A percentile compares a stretch with the other conserved stretches of the same genome.
These are phyloP conservation scores for Cheilosia impressa DNA, from an alignment of 2,888 invertebrate genomes.

Conservation along the genomic window DNA sequence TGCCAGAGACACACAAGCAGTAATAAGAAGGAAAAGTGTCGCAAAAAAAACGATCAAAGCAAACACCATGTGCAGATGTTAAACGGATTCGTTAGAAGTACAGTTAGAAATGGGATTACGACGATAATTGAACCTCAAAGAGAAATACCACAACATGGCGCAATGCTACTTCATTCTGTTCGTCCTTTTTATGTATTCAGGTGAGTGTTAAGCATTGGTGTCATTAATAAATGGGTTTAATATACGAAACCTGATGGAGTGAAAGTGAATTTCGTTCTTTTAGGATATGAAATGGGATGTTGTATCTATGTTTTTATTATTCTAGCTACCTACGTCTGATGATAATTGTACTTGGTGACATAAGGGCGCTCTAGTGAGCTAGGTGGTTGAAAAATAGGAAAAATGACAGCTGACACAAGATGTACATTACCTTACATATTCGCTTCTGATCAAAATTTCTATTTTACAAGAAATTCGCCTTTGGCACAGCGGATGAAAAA, in stretches of 20 bases:
- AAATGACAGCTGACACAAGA: no score
- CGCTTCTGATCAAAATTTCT: no score
- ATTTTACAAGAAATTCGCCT: no score
- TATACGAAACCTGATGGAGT: neutral
- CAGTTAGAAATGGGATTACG: slow-evolving; percentile 74
- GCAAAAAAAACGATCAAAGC: slow-evolving; percentile 20
- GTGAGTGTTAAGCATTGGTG: slow-evolving; percentile 50
- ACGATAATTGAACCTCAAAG: slow-evolving; percentile 70
- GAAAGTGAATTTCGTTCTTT: neutral
- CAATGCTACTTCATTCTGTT: slow-evolving; percentile 73
- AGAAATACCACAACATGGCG: slow-evolving; percentile 73
- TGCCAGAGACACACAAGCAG: neutral
- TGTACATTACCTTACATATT: no score
- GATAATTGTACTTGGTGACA: slow-evolving; percentile 13
- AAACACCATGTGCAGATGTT: slow-evolving; percentile 70
- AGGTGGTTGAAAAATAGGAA: no score
- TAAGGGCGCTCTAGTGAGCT: no score
- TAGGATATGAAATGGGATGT: slow-evolving; percentile 20
- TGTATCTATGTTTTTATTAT: slow-evolving; percentile 3
- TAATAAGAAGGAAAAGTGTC: neutral
- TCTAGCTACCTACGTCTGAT: neutral
- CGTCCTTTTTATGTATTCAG: slow-evolving; percentile 73
- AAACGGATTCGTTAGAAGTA: slow-evolving; percentile 56
- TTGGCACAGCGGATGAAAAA: no score
- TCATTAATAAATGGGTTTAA: slow-evolving; percentile 46